Base-by-base conservation (phyloP, 2,113 vertebrate species). In the Corapipo altera region DNA sequence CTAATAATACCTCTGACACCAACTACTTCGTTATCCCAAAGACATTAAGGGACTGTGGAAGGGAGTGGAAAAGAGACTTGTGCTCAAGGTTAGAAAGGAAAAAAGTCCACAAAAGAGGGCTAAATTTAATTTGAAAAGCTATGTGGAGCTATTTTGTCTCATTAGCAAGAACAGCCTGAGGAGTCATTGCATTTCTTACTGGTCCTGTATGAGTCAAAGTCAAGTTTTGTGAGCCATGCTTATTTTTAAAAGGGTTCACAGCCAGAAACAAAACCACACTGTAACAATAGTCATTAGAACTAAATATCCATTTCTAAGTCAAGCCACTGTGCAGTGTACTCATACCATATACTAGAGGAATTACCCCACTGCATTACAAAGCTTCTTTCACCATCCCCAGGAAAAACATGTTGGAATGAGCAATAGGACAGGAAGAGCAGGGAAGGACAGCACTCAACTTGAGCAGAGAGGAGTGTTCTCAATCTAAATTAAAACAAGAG, bases 241-340 rank as follows among this genome's bases (percentile, higher is more conserved):
- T 86, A 32, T 72, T 94, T 91, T 72, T 73, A 73, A 79, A 90
- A 86, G 62, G 32, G 32, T 87, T 95, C 66, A 87, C 58, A 91
- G 54, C 44, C 96, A 94, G 93, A 54, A 91, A 91, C 55, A 91
- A 89, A 24, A 14, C 28, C 70, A 72, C 70, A 76, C 44, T 69
- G 58, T 82, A 92, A 78, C 76, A 93, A 70, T 6, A 77, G 77
- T 66, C 49, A 72, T 82, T 69, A 70, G 72, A 91, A 78, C 51
- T 48, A 97, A 91, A 93, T 81, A 91, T 24, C 79, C 78, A 92
- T 95, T 88, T 95, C 85, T 89, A 93, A 75, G 58, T 51, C 30
- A 78, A 93, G 64, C 83, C 96, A 85, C 70, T 69, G 61, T 66
- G 88, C 65, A 52, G 79, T 33, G 65, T 65, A 27, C 66, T 89